phyloP scores from a whole-genome alignment of 2,888 invertebrate genomes.

The Branchinecta sandiegonensis region DNA sequence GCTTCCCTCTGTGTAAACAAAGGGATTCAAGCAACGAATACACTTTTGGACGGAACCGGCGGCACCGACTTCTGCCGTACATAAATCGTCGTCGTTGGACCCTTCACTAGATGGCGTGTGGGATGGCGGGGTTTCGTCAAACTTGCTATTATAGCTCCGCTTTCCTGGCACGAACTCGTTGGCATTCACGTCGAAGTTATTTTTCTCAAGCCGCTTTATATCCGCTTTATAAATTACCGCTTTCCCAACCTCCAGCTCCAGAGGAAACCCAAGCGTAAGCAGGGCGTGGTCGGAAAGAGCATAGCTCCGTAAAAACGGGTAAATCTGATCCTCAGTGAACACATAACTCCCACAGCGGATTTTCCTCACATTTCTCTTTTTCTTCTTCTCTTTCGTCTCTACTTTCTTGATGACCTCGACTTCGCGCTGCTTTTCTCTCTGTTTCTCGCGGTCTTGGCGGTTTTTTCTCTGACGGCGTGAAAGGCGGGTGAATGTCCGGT shows the following conservation, averaged over 20 bases:
- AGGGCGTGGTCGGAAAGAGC: conserved; percentile 47
- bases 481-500: conserved; percentile 14
- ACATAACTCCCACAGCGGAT: conserved; percentile 33
- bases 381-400: conserved; percentile 8
- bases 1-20: neutral
- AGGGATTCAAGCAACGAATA: conserved; percentile 4
- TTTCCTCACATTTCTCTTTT: conserved; percentile 31
- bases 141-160: conserved; percentile 7
- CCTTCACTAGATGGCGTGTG: conserved; percentile 7
- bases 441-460: conserved; percentile 22
- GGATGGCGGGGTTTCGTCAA: neutral
- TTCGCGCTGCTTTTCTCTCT: conserved; percentile 19
- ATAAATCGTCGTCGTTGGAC: neutral
- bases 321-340: conserved; percentile 42
- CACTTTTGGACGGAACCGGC: neutral
- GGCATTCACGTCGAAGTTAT: conserved; percentile 48
- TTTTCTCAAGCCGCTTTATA: conserved; percentile 26
- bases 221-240: conserved; percentile 46
- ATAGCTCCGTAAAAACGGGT: conserved; percentile 45
- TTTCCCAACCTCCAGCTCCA: conserved; percentile 46
- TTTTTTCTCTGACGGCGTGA: conserved; percentile 19
- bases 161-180: conserved; percentile 47
- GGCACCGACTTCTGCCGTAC: neutral
- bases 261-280: conserved; percentile 54
- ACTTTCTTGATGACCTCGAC: conserved; percentile 26